Conservation (phyloP, 2,797 vertebrate species). For the Eulemur rubriventer region DNA sequence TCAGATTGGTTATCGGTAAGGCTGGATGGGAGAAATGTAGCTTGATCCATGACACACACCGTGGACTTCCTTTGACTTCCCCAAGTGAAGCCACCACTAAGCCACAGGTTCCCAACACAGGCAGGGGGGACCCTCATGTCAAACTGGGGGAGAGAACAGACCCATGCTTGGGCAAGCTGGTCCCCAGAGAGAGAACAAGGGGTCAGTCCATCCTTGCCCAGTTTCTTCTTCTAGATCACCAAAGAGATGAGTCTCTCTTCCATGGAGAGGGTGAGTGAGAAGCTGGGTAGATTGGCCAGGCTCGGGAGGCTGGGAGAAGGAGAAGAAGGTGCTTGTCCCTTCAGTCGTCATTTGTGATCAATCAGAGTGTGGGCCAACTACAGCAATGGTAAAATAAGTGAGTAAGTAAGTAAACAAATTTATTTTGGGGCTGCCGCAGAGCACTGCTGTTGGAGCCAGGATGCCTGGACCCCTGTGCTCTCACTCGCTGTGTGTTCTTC, state of each 20-base stretch:
- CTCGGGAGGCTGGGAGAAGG: not conserved
- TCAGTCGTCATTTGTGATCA: not conserved
- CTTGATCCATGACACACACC: not conserved
- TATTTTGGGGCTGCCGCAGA: not conserved
- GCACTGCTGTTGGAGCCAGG: no score
- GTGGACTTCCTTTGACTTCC: not conserved
- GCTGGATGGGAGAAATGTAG: not conserved
- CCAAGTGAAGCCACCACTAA: not conserved
- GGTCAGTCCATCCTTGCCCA: not conserved
- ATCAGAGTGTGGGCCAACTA: not conserved
- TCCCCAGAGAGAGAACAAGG: not conserved
- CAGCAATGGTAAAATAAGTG: no score
- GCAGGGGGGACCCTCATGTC: not conserved
- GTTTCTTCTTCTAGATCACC: not conserved
- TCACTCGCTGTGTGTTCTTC: not conserved
- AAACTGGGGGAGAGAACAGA: not conserved
- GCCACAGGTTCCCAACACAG: not conserved
- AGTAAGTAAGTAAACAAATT: accelerated
- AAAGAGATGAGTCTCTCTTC: not conserved
- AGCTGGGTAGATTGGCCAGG: not conserved
- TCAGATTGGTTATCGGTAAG: not conserved
- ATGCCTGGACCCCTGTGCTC: not conserved
- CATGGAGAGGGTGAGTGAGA: not conserved
- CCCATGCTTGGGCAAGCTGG: not conserved
- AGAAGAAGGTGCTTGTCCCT: not conserved